phyloP scores from a whole-genome alignment of 2,888 invertebrate genomes.

The Macaria notata region DNA sequence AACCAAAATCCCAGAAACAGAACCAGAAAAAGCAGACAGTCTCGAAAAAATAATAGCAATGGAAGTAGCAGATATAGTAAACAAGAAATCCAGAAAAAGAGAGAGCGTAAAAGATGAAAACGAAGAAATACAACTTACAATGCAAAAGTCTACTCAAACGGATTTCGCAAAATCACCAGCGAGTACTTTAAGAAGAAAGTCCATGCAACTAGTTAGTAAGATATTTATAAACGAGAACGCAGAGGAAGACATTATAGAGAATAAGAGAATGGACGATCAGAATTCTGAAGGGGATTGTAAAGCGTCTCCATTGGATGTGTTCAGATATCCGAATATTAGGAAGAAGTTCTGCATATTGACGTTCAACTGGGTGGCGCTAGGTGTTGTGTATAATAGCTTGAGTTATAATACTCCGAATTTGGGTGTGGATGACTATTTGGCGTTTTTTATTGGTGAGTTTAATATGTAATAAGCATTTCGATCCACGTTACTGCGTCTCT shows the following conservation, averaged over 20 bases:
- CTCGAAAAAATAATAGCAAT: slow-evolving; percentile 57
- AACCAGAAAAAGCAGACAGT: slow-evolving; percentile 46
- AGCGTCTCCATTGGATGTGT: slow-evolving; percentile 84
- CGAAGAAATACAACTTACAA: slow-evolving; percentile 46
- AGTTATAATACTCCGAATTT: slow-evolving; percentile 86
- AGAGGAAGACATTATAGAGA: slow-evolving; percentile 57
- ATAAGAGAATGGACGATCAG: slow-evolving; percentile 68
- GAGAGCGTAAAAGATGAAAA: slow-evolving; percentile 42
- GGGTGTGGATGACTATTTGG: slow-evolving; percentile 86
- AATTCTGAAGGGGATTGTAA: slow-evolving; percentile 75
- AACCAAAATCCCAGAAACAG: slow-evolving; percentile 49
- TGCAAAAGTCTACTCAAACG: slow-evolving; percentile 59
- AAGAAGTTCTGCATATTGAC: slow-evolving; percentile 85
- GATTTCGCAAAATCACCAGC: slow-evolving; percentile 54
- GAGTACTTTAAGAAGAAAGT: slow-evolving; percentile 62
- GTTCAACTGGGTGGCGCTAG: slow-evolving; percentile 85
- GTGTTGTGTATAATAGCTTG: slow-evolving; percentile 86
- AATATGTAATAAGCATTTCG: neutral
- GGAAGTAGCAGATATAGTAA: slow-evolving; percentile 63
- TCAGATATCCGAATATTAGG: slow-evolving; percentile 85
- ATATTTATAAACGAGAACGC: slow-evolving; percentile 57
- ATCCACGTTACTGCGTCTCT: too few relatives aligned
- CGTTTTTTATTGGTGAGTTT: slow-evolving; percentile 84
- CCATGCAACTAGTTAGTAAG: slow-evolving; percentile 60
- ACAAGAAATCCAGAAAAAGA: slow-evolving; percentile 50